phyloP scores from a whole-genome alignment of 1,140 invertebrate genomes.

The Spodoptera litura region DNA sequence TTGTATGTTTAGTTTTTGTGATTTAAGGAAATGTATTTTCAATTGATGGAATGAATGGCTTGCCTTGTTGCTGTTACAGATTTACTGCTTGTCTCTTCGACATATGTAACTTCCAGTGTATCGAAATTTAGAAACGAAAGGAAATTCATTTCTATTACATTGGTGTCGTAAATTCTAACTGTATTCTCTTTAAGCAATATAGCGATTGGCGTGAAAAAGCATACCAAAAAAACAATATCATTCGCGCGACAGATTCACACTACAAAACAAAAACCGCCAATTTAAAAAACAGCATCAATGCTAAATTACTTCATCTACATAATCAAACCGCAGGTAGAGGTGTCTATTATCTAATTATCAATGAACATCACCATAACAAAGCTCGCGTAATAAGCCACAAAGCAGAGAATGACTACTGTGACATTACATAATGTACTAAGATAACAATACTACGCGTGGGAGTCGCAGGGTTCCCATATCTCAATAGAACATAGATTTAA shows the following conservation, averaged over 20 bases:
- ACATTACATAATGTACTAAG: slow-evolving; percentile 17
- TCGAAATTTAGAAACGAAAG: not conserved
- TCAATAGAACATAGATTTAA: not conserved
- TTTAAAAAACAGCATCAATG: too few relatives aligned
- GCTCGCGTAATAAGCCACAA: slow-evolving; percentile 16
- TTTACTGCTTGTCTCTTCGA: not conserved
- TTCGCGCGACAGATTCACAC: too few relatives aligned
- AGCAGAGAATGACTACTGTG: slow-evolving; percentile 27
- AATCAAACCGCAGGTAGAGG: not conserved
- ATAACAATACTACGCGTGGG: slow-evolving; percentile 19
- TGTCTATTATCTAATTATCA: slow-evolving; percentile 9
- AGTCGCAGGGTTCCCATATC: slow-evolving; percentile 18
- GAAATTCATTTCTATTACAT: not conserved
- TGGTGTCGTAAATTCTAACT: too few relatives aligned
- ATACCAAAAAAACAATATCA: too few relatives aligned
- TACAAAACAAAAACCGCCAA: too few relatives aligned
- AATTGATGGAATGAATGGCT: too few relatives aligned
- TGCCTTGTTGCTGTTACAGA: not conserved
- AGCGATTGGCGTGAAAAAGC: too few relatives aligned
- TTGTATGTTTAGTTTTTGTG: not conserved
- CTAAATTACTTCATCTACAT: not conserved
- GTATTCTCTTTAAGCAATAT: too few relatives aligned
- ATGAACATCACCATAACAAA: slow-evolving; percentile 3
- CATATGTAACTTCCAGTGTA: not conserved
- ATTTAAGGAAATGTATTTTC: too few relatives aligned